Base-by-base conservation (phyloP, 2,888 invertebrate genomes). In the Chydorus sphaericus region DNA sequence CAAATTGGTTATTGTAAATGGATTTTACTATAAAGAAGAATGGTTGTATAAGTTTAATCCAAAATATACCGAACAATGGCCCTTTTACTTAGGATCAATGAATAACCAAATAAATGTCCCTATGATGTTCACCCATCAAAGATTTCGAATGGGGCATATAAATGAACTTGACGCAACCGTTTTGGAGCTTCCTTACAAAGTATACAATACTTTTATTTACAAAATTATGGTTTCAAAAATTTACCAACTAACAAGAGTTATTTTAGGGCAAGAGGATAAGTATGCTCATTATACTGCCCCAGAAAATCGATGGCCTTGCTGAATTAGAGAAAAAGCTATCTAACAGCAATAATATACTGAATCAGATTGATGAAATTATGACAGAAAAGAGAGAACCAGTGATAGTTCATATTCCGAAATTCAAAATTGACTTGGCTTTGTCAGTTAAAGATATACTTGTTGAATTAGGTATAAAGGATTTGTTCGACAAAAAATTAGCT, bases 1-100 rank as follows among this genome's bases (percentile, higher is more conserved):
- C 1, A 74, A 80, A 53, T 69, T 87, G 57, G 80, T 90, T 3
- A 75, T 91, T 4, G 77, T 88, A 2, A 91, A 89, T 67, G 89
- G 88, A 1, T 77, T 91, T 18, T 88, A 89, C 67, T 91, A 91
- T 71, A 89, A 89, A 74, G 85, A 83, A 2, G 73, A 76, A 36
- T 91, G 90, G 88, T 68, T 72, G 44, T 67, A 75, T 10, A 58
- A 60, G 26, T 66, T 66, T 51, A 49, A 60, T 23, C 33, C 52
- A 14, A 18, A 31, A 2, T n/a, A 18, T 1, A 64, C 62, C 5
- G 20, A 18, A 2, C 28, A 50, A 14, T 39, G 51, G 36, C 48
- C 49, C 4, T 60, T 59, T 49, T 57, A 48, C 16, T 7, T 58
- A 3, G 30, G 30, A 1, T 8, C 36, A 4, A 20, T 28, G 14